A percentile compares a stretch with the other conserved stretches of the same genome.
Conservation (phyloP, 53 echinoderm and acorn worm genomes). For the Henricia sp. region DNA sequence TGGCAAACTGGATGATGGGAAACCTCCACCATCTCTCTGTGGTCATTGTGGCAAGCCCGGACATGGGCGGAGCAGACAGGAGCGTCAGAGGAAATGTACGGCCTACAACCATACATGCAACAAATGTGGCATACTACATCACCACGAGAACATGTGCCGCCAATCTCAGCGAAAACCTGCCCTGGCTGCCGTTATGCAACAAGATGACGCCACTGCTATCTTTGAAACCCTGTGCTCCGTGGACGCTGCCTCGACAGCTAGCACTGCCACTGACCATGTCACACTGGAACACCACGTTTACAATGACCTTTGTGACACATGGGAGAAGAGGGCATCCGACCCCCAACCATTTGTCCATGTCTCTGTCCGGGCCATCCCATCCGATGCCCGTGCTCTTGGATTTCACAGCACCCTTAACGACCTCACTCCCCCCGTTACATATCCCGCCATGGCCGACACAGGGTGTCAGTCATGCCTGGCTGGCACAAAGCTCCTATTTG, state of each 20-base stretch:
- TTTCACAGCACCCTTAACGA: slow-evolving; percentile 21
- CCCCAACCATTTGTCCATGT: slow-evolving; percentile 56
- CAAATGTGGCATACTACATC: slow-evolving; percentile 35
- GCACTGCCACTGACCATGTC: neutral
- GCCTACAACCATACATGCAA: slow-evolving; percentile 58
- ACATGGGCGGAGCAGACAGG: slow-evolving; percentile 26
- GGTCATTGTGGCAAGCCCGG: slow-evolving; percentile 51
- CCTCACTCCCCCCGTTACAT: neutral
- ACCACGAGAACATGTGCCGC: slow-evolving; percentile 44
- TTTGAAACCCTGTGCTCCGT: slow-evolving; percentile 15
- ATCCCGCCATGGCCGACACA: slow-evolving; percentile 71
- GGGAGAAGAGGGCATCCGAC: slow-evolving; percentile 37
- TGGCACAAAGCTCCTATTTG: slow-evolving; percentile 33
- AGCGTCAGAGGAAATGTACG: slow-evolving; percentile 9
- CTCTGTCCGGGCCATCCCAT: slow-evolving; percentile 9
- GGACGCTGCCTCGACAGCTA: neutral
- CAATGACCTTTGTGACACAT: slow-evolving; percentile 36
- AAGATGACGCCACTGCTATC: slow-evolving; percentile 12
- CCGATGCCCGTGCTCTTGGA: slow-evolving; percentile 47
- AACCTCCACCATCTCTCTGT: too few species aligned
- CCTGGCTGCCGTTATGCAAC: neutral
- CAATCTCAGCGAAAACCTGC: neutral
- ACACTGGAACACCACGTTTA: slow-evolving; percentile 61
- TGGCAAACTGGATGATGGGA: too few species aligned
- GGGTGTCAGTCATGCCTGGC: slow-evolving; percentile 47